These are phyloP conservation scores for Bagarius yarrelli DNA, from an alignment of 2,113 vertebrate species.

Conservation along the genomic window DNA sequence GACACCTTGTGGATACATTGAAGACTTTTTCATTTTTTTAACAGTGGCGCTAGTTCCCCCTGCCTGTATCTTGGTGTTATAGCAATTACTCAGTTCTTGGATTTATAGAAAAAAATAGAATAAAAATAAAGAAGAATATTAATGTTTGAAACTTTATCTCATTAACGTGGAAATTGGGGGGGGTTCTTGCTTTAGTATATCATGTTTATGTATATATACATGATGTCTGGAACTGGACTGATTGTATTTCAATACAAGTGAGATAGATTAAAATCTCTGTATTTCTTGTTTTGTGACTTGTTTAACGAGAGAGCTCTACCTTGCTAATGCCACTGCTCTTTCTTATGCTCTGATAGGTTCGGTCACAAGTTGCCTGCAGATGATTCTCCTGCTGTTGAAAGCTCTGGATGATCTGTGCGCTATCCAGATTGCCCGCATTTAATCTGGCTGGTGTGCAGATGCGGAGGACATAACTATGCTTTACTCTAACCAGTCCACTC, in stretches of 20 bases:
- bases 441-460: conserved; percentile 44
- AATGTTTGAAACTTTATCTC: background rate
- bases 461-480: conserved; percentile 55
- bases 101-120: background rate
- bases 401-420: conserved; percentile 57
- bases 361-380: accelerated
- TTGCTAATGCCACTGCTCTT: background rate
- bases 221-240: background rate
- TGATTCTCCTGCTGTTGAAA: conserved; percentile 49
- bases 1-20: conserved; percentile 13
- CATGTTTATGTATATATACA: background rate
- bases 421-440: conserved; percentile 55
- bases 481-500: conserved; percentile 46
- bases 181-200: background rate
- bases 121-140: background rate
- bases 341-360: conserved; percentile 65
- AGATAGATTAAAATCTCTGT: no score
- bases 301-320: background rate
- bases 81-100: background rate
- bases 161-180: no score
- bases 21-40: background rate
- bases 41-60: background rate
- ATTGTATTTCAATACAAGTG: no score
- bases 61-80: background rate
- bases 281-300: no score